Evolutionary conservation across 2,888 invertebrate genomes (phyloP).

Genomic region (Sarcophaga caerulescens): DNA sequence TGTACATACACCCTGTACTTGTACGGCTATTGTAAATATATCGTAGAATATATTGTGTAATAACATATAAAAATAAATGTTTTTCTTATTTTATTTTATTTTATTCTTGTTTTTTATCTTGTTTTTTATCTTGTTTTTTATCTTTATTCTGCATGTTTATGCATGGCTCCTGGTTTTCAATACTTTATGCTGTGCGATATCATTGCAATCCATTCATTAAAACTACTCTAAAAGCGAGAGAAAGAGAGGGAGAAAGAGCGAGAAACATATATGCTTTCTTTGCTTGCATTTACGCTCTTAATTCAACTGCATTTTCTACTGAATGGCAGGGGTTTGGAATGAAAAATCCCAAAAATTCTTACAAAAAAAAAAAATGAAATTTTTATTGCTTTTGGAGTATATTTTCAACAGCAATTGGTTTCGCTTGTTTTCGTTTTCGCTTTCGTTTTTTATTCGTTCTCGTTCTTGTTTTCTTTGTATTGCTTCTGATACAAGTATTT

Average conservation of each 20-base stretch:
- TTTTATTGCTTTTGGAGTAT: background rate
- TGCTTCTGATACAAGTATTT: constrained; percentile 21
- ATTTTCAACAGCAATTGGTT: constrained; percentile 48
- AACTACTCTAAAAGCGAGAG: background rate
- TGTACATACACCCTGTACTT: background rate
- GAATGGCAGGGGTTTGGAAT: background rate
- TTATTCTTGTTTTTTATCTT: too few species aligned
- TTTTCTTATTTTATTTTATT: background rate
- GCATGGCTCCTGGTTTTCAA: background rate
- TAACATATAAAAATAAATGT: background rate
- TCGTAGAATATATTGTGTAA: background rate
- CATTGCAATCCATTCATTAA: constrained; percentile 29
- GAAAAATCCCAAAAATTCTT: background rate
- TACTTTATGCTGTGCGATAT: background rate
- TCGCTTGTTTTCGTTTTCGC: constrained; percentile 23
- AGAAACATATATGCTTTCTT: background rate
- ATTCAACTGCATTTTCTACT: background rate
- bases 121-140: background rate
- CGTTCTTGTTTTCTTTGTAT: constrained; percentile 3
- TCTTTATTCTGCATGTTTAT: constrained; percentile 1
- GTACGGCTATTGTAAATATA: background rate
- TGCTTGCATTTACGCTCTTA: background rate
- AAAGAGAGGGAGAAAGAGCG: background rate
- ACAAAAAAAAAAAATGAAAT: background rate
- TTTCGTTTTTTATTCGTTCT: constrained; percentile 9